Conservation (phyloP, 2,113 vertebrate species). For the Numida meleagris region DNA sequence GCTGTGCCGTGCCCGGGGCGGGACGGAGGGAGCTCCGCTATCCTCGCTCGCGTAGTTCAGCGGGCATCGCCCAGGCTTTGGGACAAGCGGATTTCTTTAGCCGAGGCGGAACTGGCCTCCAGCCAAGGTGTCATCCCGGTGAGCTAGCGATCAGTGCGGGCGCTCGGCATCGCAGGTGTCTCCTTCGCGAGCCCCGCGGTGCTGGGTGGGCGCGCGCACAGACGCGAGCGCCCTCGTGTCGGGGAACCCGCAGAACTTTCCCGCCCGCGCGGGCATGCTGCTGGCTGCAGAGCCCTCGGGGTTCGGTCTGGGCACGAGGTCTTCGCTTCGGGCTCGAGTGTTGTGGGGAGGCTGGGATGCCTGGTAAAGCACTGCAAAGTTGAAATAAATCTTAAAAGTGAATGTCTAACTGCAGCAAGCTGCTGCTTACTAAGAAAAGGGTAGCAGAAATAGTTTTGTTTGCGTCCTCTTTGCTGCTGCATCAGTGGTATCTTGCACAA, state of each 20-base stretch:
- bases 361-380: background rate
- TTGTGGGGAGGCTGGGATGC: background rate
- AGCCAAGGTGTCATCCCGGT: constrained; percentile 28
- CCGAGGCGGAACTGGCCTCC: constrained; percentile 14
- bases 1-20: too few relatives aligned
- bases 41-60: too few relatives aligned
- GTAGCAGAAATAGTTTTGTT: background rate
- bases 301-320: background rate
- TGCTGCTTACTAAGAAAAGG: background rate
- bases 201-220: background rate
- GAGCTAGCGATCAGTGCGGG: background rate
- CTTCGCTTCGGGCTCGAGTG: background rate
- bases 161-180: background rate
- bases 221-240: background rate
- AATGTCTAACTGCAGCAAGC: background rate
- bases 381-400: background rate
- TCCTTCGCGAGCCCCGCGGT: fast-evolving
- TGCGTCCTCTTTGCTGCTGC: background rate
- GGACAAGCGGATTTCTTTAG: constrained; percentile 38
- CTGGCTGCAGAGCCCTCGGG: background rate
- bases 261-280: background rate
- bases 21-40: too few relatives aligned
- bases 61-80: background rate
- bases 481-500: background rate
- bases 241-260: background rate